Conservation (phyloP, 2,113 vertebrate genomes). For the Oophaga pumilio region DNA sequence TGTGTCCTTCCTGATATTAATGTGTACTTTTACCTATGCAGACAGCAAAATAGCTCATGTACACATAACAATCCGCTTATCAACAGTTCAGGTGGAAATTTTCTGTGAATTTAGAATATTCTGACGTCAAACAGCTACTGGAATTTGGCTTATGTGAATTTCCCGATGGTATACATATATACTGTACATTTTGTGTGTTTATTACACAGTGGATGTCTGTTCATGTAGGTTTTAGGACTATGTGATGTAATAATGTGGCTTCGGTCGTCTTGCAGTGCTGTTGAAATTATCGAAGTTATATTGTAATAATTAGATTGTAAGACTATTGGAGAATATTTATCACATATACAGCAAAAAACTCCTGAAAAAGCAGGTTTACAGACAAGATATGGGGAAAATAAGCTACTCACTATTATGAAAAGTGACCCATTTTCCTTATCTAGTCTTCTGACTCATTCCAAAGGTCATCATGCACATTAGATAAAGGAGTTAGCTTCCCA, state of each 20-base stretch:
- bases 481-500: too few species aligned
- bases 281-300: too few species aligned
- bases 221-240: neutral
- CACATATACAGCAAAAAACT: too few species aligned
- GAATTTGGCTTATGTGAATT: neutral
- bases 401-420: too few species aligned
- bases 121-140: neutral
- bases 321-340: too few species aligned
- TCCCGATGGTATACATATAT: neutral
- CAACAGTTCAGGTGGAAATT: neutral
- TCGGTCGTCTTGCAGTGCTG: too few species aligned
- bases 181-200: neutral
- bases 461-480: too few species aligned
- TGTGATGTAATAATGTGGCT: neutral
- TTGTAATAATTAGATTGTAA: too few species aligned
- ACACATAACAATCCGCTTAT: neutral
- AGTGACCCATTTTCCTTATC: too few species aligned
- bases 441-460: too few species aligned
- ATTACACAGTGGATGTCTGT: neutral
- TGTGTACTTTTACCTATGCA: neutral
- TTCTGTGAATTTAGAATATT: neutral
- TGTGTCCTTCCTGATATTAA: constrained; percentile 8
- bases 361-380: too few species aligned
- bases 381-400: too few species aligned
- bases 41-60: neutral